These are phyloP conservation scores for Peromyscus aztecus DNA, from an alignment of 2,797 vertebrate genomes.

Conservation along the genomic window DNA sequence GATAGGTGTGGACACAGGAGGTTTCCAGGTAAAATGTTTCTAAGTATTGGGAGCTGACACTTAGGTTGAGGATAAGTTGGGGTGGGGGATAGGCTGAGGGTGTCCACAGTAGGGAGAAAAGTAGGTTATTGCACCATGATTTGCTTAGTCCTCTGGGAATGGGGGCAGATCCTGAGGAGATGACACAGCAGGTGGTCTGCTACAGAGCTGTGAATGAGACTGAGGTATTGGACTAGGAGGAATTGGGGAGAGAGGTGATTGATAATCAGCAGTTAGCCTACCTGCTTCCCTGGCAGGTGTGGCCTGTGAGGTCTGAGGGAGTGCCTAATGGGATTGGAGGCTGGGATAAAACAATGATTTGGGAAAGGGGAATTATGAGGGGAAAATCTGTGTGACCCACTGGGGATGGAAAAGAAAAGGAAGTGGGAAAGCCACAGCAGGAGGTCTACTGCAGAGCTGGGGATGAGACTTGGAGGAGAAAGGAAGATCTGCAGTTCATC, in stretches of 20 bases:
- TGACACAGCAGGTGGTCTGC: background rate
- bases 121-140: too few relatives aligned
- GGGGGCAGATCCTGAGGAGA: background rate
- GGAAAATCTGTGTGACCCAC: background rate
- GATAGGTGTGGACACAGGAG: background rate
- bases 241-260: background rate
- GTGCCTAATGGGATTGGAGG: background rate
- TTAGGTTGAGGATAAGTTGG: background rate
- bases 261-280: background rate
- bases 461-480: background rate
- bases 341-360: too few relatives aligned
- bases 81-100: background rate
- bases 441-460: background rate
- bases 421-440: background rate
- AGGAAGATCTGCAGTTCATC: background rate
- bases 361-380: background rate
- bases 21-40: background rate
- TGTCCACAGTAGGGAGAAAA: background rate
- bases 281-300: background rate
- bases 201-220: background rate
- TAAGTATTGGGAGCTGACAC: background rate
- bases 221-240: background rate
- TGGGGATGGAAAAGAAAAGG: too few relatives aligned
- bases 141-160: background rate
- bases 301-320: background rate